These are phyloP conservation scores for Adrianichthys oophorus DNA, from an alignment of 2,797 vertebrate species.

Conservation along the genomic window DNA sequence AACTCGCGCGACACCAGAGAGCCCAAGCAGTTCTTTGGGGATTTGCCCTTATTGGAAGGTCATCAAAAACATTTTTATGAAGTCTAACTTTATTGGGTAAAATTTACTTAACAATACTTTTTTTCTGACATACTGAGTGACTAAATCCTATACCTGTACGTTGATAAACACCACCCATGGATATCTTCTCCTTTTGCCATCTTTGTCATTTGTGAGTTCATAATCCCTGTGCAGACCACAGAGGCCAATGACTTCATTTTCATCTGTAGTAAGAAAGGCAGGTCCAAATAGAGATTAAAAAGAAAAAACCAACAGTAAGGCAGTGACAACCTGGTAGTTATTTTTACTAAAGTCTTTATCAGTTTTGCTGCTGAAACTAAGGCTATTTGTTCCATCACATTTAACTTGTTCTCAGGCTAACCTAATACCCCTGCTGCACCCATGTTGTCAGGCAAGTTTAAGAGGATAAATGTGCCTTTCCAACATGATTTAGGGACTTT, in stretches of 20 bases:
- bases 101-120: background rate
- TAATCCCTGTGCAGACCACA: slow-evolving; percentile 61
- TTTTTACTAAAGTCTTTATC: background rate
- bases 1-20: slow-evolving; percentile 57
- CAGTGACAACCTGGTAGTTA: background rate
- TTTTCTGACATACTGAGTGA: background rate
- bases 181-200: slow-evolving; percentile 6
- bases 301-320: background rate
- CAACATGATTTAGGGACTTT: background rate
- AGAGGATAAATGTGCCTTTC: slow-evolving; percentile 2
- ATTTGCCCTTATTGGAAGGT: background rate
- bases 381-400: background rate
- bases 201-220: accelerated
- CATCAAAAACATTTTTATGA: background rate
- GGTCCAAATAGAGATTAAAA: background rate
- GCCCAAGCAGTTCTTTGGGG: slow-evolving; percentile 38
- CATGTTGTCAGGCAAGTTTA: slow-evolving; percentile 12
- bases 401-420: background rate
- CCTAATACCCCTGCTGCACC: slow-evolving; percentile 10
- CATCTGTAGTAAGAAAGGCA: slow-evolving; percentile 49
- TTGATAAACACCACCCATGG: slow-evolving; percentile 50
- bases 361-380: background rate
- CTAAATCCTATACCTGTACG: slow-evolving; percentile 36
- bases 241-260: slow-evolving; percentile 41
- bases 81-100: background rate